Evolutionary conservation across 2,888 invertebrate species (phyloP).

Genomic region (Protophormia terraenovae): DNA sequence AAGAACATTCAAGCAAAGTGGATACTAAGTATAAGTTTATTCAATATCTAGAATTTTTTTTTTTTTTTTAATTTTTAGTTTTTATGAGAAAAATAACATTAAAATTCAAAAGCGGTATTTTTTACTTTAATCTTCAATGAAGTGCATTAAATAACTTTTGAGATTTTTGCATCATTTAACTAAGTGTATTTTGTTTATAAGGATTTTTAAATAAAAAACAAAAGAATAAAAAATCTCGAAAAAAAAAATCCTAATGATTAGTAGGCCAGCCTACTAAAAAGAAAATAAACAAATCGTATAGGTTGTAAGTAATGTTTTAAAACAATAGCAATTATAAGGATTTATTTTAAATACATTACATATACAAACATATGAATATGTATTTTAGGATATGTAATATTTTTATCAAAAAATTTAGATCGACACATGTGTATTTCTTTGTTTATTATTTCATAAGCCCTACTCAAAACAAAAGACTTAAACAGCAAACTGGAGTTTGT

Average conservation of each 20-base stretch:
- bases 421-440: constrained; percentile 59
- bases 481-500: constrained; percentile 23
- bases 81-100: not conserved
- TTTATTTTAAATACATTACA: constrained; percentile 36
- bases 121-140: constrained; percentile 58
- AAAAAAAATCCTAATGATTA: constrained; percentile 66
- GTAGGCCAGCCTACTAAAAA: constrained; percentile 59
- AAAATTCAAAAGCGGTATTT: constrained; percentile 20
- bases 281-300: constrained; percentile 7
- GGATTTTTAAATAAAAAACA: not conserved
- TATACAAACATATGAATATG: not conserved
- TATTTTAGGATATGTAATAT: not conserved
- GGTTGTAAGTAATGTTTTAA: constrained; percentile 1
- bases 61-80: not conserved
- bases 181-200: not conserved
- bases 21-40: too few species aligned
- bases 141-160: constrained; percentile 24
- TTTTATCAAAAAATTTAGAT: constrained; percentile 60
- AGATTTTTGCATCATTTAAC: constrained; percentile 55
- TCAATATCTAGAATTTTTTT: too few species aligned
- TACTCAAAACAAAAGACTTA: constrained; percentile 62
- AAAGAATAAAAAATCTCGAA: constrained; percentile 11
- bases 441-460: constrained; percentile 15
- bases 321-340: constrained; percentile 63
- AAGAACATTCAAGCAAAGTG: too few species aligned